A percentile compares a stretch with the other conserved stretches of the same genome.
phyloP scores from a whole-genome alignment of 92 coral and sea anemone genomes.

The Epizoanthus ramosus region DNA sequence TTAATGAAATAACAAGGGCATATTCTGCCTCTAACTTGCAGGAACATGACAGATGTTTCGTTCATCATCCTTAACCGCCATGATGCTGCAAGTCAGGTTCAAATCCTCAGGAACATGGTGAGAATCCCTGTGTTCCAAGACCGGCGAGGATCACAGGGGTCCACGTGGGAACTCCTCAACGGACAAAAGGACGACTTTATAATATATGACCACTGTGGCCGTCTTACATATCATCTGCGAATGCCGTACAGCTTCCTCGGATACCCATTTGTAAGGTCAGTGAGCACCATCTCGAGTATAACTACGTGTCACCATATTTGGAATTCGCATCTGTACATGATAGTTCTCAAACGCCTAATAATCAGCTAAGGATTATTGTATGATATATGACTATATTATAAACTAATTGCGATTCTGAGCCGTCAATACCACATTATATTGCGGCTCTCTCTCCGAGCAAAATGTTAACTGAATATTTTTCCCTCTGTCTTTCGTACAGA shows the following conservation, averaged over 20 bases:
- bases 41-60: conserved; percentile 60
- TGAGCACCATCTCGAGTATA: no score
- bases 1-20: background rate
- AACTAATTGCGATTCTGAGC: no score
- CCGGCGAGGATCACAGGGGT: background rate
- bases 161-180: conserved; percentile 28
- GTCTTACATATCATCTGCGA: conserved; percentile 60
- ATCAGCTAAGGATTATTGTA: background rate
- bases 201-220: conserved; percentile 79
- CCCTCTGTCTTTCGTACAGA: no score
- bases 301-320: no score
- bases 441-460: no score
- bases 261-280: conserved; percentile 39
- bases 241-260: conserved; percentile 61
- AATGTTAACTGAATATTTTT: no score
- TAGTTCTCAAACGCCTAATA: background rate
- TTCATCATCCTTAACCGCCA: conserved; percentile 77
- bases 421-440: no score
- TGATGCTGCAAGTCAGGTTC: conserved; percentile 33
- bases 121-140: conserved; percentile 79
- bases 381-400: background rate
- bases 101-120: conserved; percentile 45
- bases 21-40: background rate
- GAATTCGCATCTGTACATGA: no score
- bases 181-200: conserved; percentile 78